Conservation (phyloP, 2,797 vertebrate genomes). For the Sebastes miniatus region DNA sequence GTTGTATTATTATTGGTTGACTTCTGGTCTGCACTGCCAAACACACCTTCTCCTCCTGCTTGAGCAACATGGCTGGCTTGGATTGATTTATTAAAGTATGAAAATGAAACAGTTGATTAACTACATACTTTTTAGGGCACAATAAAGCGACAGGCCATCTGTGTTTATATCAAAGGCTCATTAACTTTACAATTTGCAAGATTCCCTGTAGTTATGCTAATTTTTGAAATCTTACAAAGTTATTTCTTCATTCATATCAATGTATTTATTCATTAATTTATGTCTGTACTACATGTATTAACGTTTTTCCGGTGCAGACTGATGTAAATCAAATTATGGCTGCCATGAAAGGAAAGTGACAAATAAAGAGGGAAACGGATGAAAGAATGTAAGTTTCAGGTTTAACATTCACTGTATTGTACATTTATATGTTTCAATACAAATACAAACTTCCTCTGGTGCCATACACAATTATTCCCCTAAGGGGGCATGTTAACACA, state of each 20-base stretch:
- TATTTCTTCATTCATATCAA: neutral
- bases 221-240: neutral
- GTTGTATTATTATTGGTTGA: neutral
- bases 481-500: slow-evolving; percentile 30
- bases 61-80: neutral
- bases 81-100: neutral
- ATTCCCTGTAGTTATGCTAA: neutral
- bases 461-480: neutral
- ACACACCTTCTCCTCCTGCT: neutral
- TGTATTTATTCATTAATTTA: neutral
- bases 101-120: neutral
- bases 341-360: neutral
- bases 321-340: neutral
- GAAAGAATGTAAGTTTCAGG: neutral
- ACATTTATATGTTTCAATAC: slow-evolving; percentile 1
- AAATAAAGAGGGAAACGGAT: neutral
- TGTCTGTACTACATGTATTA: neutral
- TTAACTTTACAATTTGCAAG: neutral
- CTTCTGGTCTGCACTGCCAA: neutral
- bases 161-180: neutral
- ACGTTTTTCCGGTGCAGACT: neutral
- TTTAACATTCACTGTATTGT: neutral
- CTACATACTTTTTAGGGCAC: neutral
- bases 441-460: slow-evolving; percentile 1
- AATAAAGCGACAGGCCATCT: neutral